phyloP scores from a whole-genome alignment of 2,797 vertebrate genomes.

The Cottoperca gobio region DNA sequence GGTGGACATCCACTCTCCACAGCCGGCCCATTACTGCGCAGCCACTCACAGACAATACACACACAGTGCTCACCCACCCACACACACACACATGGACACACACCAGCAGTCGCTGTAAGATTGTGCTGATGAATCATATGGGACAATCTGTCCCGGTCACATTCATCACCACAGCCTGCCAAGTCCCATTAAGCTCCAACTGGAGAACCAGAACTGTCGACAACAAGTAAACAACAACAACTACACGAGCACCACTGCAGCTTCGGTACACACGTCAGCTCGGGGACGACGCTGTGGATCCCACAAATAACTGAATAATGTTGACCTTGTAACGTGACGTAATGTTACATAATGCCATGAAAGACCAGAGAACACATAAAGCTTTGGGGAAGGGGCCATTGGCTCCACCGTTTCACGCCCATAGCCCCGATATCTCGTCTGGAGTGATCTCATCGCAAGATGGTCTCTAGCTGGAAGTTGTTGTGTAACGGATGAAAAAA shows the following conservation, averaged over 20 bases:
- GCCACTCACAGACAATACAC: conserved; percentile 11
- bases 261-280: not conserved
- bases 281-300: not conserved
- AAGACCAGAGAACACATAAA: no score
- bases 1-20: no score
- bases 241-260: not conserved
- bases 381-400: no score
- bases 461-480: no score
- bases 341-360: no score
- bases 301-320: not conserved
- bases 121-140: conserved; percentile 66
- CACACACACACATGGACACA: conserved; percentile 15
- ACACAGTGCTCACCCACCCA: not conserved
- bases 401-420: no score
- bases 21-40: no score
- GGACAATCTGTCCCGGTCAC: conserved; percentile 72
- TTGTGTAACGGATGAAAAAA: no score
- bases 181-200: conserved; percentile 55
- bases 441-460: no score
- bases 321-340: not conserved
- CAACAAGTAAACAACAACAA: conserved; percentile 30
- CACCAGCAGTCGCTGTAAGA: conserved; percentile 27
- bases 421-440: no score
- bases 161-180: conserved; percentile 59
- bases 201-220: conserved; percentile 50